Evolutionary conservation across 2,113 vertebrate species (phyloP), one percentile per base, ranked within the genome.

Genomic region (Mixornis gularis): DNA sequence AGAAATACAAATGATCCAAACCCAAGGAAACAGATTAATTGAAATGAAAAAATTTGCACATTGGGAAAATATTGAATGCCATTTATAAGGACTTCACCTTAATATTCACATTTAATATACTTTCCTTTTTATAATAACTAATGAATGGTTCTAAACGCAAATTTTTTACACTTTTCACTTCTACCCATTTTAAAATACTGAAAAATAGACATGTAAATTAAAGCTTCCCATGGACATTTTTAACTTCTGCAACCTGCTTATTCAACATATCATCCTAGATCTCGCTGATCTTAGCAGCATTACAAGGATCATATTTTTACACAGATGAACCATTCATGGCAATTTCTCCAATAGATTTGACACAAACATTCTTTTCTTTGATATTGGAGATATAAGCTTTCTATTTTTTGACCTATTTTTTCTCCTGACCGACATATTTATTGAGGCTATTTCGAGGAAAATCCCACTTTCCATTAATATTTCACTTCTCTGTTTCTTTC

Each of bases 151-250:
- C 79, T 58, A 34, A 85, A 95, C 83, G 86, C 46, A n/a, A 91
- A 58, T 44, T 74, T 71, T 96, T 96, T 92, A 72, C 2, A 43
- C 53, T 92, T 85, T 69, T 60, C 13, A 89, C 6, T 80, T 17
- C 30, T 44, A 74, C 36, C 12, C 19, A 26, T 94, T 93, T 85
- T 79, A 77, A 97, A 87, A 85, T 90, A 43, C 62, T 63, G 72
- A 63, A 82, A 94, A 93, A 27, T 46, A 87, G 81, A 70, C 52
- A 94, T 87, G 93, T 95, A 96, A 96, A 96, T 95, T 89, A 95
- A 96, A 96, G 44, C 88, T 95, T 93, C 73, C 66, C 30, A n/a
- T 58, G 30, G 53, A 34, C 65, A 34, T 74, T 85, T 91, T 91
- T 85, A 95, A 95, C 77, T 90, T 95, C 63, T 82, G 38, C 80